A percentile compares a stretch with the other conserved stretches of the same genome.
Conservation (phyloP, 2,888 invertebrate genomes). For the Archips crataeganus region DNA sequence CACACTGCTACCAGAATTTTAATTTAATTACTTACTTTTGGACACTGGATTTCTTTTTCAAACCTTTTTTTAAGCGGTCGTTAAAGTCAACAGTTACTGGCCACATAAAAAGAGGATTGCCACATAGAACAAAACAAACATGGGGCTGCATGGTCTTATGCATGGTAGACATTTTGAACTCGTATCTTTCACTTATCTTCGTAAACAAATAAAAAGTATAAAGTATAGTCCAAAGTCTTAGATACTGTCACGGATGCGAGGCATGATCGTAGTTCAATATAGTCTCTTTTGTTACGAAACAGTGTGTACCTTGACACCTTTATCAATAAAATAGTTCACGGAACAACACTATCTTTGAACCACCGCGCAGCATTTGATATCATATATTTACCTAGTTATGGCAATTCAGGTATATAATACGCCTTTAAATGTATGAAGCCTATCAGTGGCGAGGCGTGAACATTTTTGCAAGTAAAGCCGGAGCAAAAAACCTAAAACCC, state of each 20-base stretch:
- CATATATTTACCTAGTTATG: neutral
- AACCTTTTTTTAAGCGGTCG: too few species aligned
- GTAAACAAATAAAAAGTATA: neutral
- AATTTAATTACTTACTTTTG: too few species aligned
- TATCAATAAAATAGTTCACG: constrained; percentile 20
- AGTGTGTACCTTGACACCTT: constrained; percentile 14
- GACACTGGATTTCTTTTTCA: too few species aligned
- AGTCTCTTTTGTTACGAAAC: neutral
- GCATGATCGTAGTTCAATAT: constrained; percentile 16
- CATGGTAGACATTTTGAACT: neutral
- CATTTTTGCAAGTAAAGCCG: too few species aligned
- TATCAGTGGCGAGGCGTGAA: too few species aligned
- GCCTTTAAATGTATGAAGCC: too few species aligned
- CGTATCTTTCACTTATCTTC: neutral
- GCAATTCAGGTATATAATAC: too few species aligned
- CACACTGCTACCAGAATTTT: too few species aligned
- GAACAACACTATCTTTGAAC: constrained; percentile 6
- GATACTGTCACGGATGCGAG: constrained; percentile 20
- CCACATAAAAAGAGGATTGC: neutral
- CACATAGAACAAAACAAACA: neutral
- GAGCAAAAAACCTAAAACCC: too few species aligned
- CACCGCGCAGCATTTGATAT: neutral
- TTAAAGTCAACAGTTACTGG: neutral
- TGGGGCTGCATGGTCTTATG: neutral
- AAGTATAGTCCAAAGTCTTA: constrained; percentile 12